Evolutionary conservation across 2,888 invertebrate genomes (phyloP), one percentile per base, ranked within the genome.

Genomic region (Patella depressa): DNA sequence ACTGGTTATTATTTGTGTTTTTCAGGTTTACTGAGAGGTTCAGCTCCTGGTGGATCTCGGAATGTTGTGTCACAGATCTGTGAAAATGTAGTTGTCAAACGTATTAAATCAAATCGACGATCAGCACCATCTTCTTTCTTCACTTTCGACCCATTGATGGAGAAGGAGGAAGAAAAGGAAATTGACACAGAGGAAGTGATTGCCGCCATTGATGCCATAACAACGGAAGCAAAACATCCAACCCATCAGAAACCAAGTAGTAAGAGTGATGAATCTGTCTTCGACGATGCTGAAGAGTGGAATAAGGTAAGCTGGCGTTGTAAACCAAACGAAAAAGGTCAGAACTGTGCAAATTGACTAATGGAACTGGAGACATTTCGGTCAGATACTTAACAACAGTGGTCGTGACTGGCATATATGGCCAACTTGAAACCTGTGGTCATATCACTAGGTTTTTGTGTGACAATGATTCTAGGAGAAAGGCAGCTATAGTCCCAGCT

Each of bases 271-370:
- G 80, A 80, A 0, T 77, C 78, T 53, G 78, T 79, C 17, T 82
- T 82, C 72, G 82, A 80, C 69, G 81, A 80, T 70, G 78, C 77
- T 53, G 97, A 97, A 92, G 98, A 98, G 93, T 98, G 98, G 96
- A 96, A 96, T 45, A 96, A 97, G 88, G 90, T 90, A 80, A 71
- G 78, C n/a, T 59, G 45, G 7, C 14, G 2, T 1, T 17, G 17
- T 24, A 17, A 24, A 24, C 17, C 0, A 71, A 29, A 19, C 2
- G 1, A 72, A 19, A 45, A n/a, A 72, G 19, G 15, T n/a, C 19
- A 24, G 24, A 53, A n/a, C 1, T 45, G 45, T 45, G 45, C 45
- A 9, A 45, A 45, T 45, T 45, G 45, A 45, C 45, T 3, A 7
- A 45, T 45, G 45, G 45, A 1, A 5, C 45, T 7, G 45, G 45